Base-by-base conservation (phyloP, 2,888 invertebrate species). In the Nebria salina region DNA sequence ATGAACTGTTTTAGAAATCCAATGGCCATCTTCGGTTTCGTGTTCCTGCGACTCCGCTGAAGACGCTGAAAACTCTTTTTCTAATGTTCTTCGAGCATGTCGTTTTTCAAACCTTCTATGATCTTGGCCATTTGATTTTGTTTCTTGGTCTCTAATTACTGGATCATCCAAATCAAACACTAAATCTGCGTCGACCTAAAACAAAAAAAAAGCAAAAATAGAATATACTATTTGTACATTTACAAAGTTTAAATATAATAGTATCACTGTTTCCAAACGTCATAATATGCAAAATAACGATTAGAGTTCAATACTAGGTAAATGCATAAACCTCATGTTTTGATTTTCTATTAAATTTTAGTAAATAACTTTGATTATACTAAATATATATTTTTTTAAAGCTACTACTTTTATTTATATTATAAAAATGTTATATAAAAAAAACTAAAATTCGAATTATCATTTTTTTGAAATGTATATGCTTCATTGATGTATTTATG, bases 171-270 rank as follows among this genome's bases (percentile, higher is more conserved):
- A 87, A 83, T 89, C 89, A 84, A 89, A 89, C 77, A 89, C 87
- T 85, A 89, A 84, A 84, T 89, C 89, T 64, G 87, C 85, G 83
- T 89, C 88, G 83, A 86, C 85, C 89, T 89, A 87, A 41, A 89
- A 89, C 72, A 83, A 25, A 13, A 70, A 26, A 25, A 70, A 70
- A 26, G 3, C 4, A 8, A 3, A 54, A 54, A 8, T 54, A 73
- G 54, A 73, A 43, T 34, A 34, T 34, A 4, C 1, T 34, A 34
- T 34, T 34, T 34, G 34, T 34, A 34, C 5, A 34, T 34, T 34
- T 34, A 34, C 5, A 34, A 34, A 4, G 34, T 5, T 34, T 34
- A 34, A 34, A 34, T 34, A 5, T 34, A 34, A 1, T 34, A 54
- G 8, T 11, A 7, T 54, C 54, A 6, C 13, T 8, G 54, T 11